Conservation (phyloP, 2,113 vertebrate genomes). For the Chinchilla lanigera region DNA sequence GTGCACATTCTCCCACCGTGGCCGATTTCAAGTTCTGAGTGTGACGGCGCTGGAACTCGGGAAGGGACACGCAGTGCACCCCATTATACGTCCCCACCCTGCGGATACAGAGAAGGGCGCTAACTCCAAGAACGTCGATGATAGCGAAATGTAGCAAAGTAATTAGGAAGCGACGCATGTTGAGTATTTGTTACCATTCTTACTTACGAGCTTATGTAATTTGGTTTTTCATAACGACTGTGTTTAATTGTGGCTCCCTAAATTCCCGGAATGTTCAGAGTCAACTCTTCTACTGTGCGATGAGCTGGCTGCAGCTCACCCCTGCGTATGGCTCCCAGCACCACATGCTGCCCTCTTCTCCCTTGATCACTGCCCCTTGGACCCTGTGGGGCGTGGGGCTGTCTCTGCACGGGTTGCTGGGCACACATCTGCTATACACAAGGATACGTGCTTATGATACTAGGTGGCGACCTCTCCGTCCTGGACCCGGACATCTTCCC, state of each 20-base stretch:
- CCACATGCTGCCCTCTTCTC: background rate
- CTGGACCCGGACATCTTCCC: background rate
- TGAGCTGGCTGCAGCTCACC: background rate
- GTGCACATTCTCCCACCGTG: background rate
- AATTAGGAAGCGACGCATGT: background rate
- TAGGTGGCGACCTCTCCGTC: background rate
- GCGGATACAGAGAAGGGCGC: rapidly evolving
- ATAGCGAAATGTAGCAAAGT: background rate
- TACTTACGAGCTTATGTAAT: background rate
- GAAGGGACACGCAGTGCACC: rapidly evolving
- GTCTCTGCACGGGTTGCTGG: background rate
- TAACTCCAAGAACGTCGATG: background rate
- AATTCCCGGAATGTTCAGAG: background rate
- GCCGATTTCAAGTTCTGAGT: background rate
- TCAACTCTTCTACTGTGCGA: background rate
- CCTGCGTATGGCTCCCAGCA: too few species aligned
- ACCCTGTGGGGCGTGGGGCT: background rate
- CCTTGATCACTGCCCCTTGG: background rate
- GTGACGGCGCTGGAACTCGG: background rate
- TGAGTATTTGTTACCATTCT: background rate
- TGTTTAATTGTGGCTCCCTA: background rate
- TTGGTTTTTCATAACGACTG: background rate
- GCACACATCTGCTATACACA: too few species aligned
- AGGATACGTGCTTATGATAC: background rate
- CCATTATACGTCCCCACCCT: rapidly evolving